Percentiles rank a stretch among this genome's conserved stretches.
phyloP scores from a whole-genome alignment of 30 jellyfish, hydroid and myxozoan species.

The Hydra vulgaris region DNA sequence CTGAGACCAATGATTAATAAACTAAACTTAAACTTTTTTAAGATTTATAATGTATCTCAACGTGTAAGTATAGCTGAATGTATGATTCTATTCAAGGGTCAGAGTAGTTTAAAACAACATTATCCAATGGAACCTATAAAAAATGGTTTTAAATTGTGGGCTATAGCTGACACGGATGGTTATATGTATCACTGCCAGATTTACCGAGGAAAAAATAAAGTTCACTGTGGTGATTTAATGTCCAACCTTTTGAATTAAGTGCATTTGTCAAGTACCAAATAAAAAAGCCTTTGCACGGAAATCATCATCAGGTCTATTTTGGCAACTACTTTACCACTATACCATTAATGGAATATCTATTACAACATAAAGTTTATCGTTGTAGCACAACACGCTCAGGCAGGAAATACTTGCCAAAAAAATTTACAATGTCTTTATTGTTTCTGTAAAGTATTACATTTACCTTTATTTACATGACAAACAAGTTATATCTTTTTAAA shows the following conservation, averaged over 20 bases:
- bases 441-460: no score
- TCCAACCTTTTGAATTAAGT: slow-evolving; percentile 28
- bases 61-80: slow-evolving; percentile 49
- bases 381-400: slow-evolving; percentile 41
- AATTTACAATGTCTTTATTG: no score
- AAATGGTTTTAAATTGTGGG: slow-evolving; percentile 65
- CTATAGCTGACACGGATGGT: slow-evolving; percentile 74
- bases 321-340: background rate
- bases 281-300: slow-evolving; percentile 7
- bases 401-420: slow-evolving; percentile 45
- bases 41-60: slow-evolving; percentile 43
- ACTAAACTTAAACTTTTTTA: slow-evolving; percentile 32
- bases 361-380: slow-evolving; percentile 12
- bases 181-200: slow-evolving; percentile 38
- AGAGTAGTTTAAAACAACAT: slow-evolving; percentile 47
- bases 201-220: slow-evolving; percentile 53
- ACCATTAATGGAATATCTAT: slow-evolving; percentile 50
- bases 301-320: no score
- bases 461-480: no score
- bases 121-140: slow-evolving; percentile 69
- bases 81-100: slow-evolving; percentile 67
- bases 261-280: slow-evolving; percentile 28
- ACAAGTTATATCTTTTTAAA: slow-evolving; percentile 27
- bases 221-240: background rate
- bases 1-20: slow-evolving; percentile 44